Evolutionary conservation across 2,797 vertebrate species (phyloP), one percentile per base, ranked within the genome.

Genomic region (Microctenopoma lineatum): DNA sequence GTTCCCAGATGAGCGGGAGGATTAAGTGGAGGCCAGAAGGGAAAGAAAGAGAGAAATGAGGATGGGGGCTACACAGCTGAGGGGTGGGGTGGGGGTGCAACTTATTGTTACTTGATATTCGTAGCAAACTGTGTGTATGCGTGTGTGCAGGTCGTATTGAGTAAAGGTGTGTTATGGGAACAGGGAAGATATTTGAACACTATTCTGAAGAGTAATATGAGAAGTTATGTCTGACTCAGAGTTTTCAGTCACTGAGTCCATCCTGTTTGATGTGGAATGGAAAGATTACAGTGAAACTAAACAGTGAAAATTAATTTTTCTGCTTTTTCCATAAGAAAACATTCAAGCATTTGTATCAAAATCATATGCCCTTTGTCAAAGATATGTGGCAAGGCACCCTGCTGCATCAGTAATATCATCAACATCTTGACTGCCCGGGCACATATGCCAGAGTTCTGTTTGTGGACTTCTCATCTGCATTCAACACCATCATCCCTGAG

Each of bases 1-100:
- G 90, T 87, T 92, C 88, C 89, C 90, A 93, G 88, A 93, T 92
- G 92, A 94, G 91, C 84, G 57, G 80, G 91, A 86, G 91, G 90
- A 92, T 90, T 92, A 86, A 81, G 83, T 75, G 77, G 80, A 85
- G 87, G 85, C 87, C 84, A 77, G 66, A 61, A 71, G 73, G 83
- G 80, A 85, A 76, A 79, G 70, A 79, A 81, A 76, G 38, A 78
- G 54, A 84, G 71, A 77, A 81, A 82, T 71, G 70, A 73, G 69
- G 64, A 80, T 58, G 82, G 68, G 80, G 80, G 54, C 61, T 81
- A 59, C 57, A 77, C 82, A 88, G 87, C 87, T 88, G 83, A 87
- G 70, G 53, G 27, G 55, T 47, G 54, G 52, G 73, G 53, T 25
- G 55, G 60, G 78, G 77, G 52, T 46, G 58, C 4, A 39, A 60